Conservation (phyloP, 1,140 invertebrate species). For the Pachypeltis micranthus region DNA sequence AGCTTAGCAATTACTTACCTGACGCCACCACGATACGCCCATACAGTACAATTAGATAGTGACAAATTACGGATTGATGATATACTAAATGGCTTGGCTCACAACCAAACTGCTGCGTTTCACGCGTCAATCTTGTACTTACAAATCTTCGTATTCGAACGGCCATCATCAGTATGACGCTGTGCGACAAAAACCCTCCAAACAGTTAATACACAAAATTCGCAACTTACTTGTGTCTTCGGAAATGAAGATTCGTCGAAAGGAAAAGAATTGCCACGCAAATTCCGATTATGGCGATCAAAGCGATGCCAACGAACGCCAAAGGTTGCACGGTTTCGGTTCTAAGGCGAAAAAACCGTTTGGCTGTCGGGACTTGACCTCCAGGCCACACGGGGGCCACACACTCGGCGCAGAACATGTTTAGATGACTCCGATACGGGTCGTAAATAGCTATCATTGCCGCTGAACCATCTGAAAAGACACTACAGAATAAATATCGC, state of each 20-base stretch:
- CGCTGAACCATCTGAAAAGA: slow-evolving; percentile 47
- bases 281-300: slow-evolving; percentile 63
- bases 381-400: slow-evolving; percentile 56
- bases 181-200: no score
- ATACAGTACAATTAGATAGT: no score
- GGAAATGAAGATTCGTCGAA: slow-evolving; percentile 75
- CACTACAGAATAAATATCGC: background rate
- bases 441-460: slow-evolving; percentile 63
- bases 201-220: background rate
- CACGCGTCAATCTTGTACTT: no score
- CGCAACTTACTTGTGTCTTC: slow-evolving; percentile 66
- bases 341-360: slow-evolving; percentile 53
- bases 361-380: slow-evolving; percentile 63
- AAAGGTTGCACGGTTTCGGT: slow-evolving; percentile 61
- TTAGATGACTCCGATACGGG: slow-evolving; percentile 47
- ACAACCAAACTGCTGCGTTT: no score
- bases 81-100: no score
- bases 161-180: no score
- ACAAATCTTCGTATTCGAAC: no score
- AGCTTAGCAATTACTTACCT: no score
- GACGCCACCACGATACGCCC: no score
- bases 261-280: slow-evolving; percentile 62
- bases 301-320: slow-evolving; percentile 55
- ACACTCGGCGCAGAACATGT: slow-evolving; percentile 60
- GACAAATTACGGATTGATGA: no score